Percentiles rank a stretch among this genome's conserved stretches.
Conservation (phyloP, 2,113 vertebrate genomes). For the Eulemur macaco region DNA sequence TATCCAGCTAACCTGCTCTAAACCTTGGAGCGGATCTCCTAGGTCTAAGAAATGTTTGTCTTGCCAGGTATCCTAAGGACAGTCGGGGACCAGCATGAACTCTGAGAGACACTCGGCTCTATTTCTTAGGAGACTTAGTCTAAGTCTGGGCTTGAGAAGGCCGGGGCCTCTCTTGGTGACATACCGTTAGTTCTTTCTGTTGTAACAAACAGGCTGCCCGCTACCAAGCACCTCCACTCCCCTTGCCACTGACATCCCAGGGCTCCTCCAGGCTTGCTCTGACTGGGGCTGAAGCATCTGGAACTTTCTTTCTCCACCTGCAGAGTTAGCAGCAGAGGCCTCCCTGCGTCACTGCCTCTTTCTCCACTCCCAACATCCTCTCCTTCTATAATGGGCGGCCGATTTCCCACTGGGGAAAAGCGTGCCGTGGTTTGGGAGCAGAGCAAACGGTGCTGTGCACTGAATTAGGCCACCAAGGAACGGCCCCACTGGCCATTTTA, state of each 20-base stretch:
- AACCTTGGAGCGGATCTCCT: background rate
- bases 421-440: background rate
- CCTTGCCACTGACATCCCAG: background rate
- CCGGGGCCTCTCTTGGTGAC: background rate
- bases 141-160: background rate
- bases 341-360: accelerated
- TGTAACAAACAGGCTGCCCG: background rate
- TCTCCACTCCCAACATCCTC: background rate
- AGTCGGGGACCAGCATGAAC: background rate
- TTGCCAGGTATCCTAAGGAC: background rate
- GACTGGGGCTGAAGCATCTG: background rate
- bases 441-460: background rate
- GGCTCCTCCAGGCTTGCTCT: background rate
- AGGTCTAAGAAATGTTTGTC: background rate
- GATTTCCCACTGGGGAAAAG: background rate
- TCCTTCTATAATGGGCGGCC: background rate
- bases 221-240: background rate
- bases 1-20: background rate
- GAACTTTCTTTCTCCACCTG: background rate
- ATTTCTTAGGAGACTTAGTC: background rate
- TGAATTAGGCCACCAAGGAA: background rate
- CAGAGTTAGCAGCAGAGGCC: background rate
- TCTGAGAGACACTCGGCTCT: background rate
- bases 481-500: background rate
- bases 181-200: background rate